Evolutionary conservation across 2,888 invertebrate genomes (phyloP).

Genomic region (Fragum sueziense): DNA sequence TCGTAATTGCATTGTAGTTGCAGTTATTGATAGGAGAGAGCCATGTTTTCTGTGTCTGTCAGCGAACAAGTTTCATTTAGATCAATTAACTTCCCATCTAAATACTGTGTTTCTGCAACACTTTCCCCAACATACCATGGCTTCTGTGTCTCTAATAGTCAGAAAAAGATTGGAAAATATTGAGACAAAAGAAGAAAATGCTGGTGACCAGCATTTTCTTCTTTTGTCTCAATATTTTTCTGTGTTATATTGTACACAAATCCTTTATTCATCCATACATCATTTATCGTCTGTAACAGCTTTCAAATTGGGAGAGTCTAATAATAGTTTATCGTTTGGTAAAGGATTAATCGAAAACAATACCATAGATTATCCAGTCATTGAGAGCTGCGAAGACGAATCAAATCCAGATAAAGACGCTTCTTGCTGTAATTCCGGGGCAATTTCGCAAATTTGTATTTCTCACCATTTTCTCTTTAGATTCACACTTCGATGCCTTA

Average conservation of each 20-base stretch:
- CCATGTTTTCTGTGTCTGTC: conserved; percentile 59
- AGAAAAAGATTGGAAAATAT: too few species aligned
- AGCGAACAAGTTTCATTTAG: conserved; percentile 56
- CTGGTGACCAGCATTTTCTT: too few species aligned
- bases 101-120: conserved; percentile 47
- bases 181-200: too few species aligned
- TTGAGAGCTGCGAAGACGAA: conserved; percentile 11
- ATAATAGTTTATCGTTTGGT: too few species aligned
- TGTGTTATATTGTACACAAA: too few species aligned
- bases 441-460: conserved; percentile 12
- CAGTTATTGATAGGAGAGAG: conserved; percentile 45
- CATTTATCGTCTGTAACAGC: too few species aligned
- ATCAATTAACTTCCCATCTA: conserved; percentile 60
- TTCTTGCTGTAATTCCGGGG: conserved; percentile 8
- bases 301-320: too few species aligned
- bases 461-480: conserved; percentile 1
- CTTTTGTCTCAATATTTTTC: too few species aligned
- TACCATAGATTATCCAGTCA: conserved; percentile 42
- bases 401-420: conserved; percentile 16
- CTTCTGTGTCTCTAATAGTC: too few species aligned
- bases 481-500: not conserved
- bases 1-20: conserved; percentile 54
- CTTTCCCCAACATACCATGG: too few species aligned
- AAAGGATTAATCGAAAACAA: conserved; percentile 57
- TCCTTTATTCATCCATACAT: too few species aligned